Base-by-base conservation (phyloP, 2,888 invertebrate species). In the Piscicola geometra region DNA sequence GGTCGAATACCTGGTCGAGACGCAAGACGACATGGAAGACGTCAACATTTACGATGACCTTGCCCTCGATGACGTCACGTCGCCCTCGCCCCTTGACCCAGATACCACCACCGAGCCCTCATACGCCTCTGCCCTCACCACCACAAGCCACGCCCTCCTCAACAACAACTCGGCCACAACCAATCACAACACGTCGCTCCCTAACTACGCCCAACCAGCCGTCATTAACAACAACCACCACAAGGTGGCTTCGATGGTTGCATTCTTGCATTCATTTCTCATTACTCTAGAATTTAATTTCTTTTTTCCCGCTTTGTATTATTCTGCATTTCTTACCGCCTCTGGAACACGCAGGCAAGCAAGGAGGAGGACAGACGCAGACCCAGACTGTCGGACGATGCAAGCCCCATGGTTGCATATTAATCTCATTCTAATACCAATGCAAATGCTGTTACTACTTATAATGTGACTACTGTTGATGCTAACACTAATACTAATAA, bases 31-130 rank as follows among this genome's bases (percentile, higher is more conserved):
- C 78, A 93, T 93, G 0, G 96, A 93, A 85, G 83, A 85, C 81
- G 94, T 94, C 85, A 94, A 91, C 85, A 90, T 98, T 81, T 98
- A 98, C 85, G 96, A 96, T 86, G 97, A 98, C 86, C 93, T 98
- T 84, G 92, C 93, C 82, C 93, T 97, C 77, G 88, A 88, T 18
- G 80, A 78, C n/a, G 12, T 75, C 28, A 32, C 66, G 1, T 33
- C 73, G n/a, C 32, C 78, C 47, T 74, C 81, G 56, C 70, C 79
- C 75, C 81, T 82, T 33, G 69, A 71, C n/a, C 33, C 50, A 25
- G 68, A 47, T 56, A n/a, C n/a, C n/a, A n/a, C n/a, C 28, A 33
- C 30, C 12, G 60, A 35, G 5, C 36, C 2, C 12, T 32, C 60
- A 21, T 56, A 56, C n/a, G 5, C 60, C 3, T 56, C 60, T 21